Conservation (phyloP, 2,113 vertebrate species). For the Theristicus caerulescens region DNA sequence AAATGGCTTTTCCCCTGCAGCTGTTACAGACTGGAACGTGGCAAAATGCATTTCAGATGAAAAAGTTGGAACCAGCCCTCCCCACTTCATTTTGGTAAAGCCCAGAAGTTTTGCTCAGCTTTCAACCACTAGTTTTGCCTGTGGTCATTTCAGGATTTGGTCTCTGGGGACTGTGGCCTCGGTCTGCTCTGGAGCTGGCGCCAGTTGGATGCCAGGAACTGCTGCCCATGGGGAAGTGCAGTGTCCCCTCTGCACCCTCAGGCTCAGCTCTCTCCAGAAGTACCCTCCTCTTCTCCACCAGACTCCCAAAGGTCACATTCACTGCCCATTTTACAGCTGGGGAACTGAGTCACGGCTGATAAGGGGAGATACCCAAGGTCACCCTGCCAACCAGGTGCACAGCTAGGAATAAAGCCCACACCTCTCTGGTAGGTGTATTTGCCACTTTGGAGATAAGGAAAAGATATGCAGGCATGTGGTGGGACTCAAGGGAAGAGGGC, state of each 20-base stretch:
- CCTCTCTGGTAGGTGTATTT: neutral
- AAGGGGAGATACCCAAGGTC: neutral
- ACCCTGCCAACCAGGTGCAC: neutral
- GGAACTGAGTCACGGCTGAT: neutral
- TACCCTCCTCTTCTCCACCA: neutral
- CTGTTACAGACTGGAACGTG: neutral
- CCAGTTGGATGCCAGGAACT: rapidly evolving
- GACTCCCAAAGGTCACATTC: neutral
- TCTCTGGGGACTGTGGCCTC: neutral
- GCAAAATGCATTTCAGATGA: neutral
- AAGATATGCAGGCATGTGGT: neutral
- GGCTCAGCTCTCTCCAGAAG: neutral
- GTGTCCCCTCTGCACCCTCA: neutral
- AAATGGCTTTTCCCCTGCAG: neutral
- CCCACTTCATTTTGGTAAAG: neutral
- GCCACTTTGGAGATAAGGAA: neutral
- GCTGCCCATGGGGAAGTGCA: neutral
- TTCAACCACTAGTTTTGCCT: neutral
- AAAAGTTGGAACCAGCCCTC: neutral
- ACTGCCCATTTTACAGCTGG: neutral
- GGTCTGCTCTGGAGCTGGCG: neutral
- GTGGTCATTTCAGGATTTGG: neutral
- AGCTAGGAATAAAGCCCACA: neutral
- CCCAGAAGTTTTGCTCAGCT: neutral
- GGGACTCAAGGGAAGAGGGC: neutral